Evolutionary conservation across 2,888 invertebrate genomes (phyloP).

Genomic region (Sipha maydis): DNA sequence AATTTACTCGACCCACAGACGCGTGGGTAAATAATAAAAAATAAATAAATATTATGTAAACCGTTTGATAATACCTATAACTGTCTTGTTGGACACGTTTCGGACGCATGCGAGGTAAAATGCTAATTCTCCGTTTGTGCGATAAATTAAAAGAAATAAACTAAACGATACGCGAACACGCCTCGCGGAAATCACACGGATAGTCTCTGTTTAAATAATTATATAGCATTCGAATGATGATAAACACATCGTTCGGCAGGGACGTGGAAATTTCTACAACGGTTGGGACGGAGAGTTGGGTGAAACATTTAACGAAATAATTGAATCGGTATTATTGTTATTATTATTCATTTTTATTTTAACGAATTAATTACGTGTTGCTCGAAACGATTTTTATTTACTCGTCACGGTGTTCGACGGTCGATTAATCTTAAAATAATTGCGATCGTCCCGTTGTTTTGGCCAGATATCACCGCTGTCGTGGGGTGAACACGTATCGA

Average conservation of each 20-base stretch:
- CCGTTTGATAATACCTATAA: not conserved
- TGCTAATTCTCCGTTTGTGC: not conserved
- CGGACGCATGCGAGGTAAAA: not conserved
- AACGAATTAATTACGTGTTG: too few species aligned
- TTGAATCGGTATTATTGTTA: not conserved
- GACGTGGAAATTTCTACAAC: too few species aligned
- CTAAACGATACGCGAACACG: not conserved
- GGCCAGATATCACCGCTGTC: too few species aligned
- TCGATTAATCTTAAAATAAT: too few species aligned
- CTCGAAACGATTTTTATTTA: too few species aligned
- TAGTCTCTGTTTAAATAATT: not conserved
- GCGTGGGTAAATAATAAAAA: not conserved
- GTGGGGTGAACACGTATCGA: not conserved
- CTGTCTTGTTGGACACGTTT: not conserved
- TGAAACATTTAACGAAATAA: not conserved
- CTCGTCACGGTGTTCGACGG: too few species aligned
- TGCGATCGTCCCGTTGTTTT: not conserved
- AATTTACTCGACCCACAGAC: not conserved
- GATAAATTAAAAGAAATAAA: not conserved
- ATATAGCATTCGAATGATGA: not conserved
- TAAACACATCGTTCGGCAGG: not conserved
- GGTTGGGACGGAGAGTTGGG: too few species aligned
- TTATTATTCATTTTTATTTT: not conserved
- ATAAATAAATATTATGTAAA: not conserved
- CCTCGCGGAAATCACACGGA: not conserved